These are phyloP conservation scores for Plotosus lineatus DNA, from an alignment of 2,113 vertebrate genomes.

Conservation along the genomic window DNA sequence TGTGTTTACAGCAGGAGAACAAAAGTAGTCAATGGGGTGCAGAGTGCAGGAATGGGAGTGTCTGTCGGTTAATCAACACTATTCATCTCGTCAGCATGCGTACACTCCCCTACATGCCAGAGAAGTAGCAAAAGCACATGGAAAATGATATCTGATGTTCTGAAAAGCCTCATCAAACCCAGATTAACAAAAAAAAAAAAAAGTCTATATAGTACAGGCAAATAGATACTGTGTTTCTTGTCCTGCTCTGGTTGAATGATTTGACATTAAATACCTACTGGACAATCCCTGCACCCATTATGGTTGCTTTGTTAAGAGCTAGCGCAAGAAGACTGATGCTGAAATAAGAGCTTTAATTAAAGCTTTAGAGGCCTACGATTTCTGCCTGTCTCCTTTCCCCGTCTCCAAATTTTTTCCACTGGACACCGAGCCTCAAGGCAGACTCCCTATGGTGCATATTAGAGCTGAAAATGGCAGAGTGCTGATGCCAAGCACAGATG, in stretches of 20 bases:
- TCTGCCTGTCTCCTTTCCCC: constrained; percentile 30
- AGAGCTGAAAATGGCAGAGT: constrained; percentile 51
- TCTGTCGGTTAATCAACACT: constrained; percentile 59
- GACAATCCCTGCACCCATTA: not conserved
- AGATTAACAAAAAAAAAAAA: not conserved
- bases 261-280: not conserved
- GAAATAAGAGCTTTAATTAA: constrained; percentile 39
- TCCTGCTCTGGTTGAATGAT: not conserved
- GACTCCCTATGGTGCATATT: constrained; percentile 50
- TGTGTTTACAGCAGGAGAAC: constrained; percentile 27
- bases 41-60: constrained; percentile 10
- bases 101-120: not conserved
- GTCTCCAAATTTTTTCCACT: constrained; percentile 27
- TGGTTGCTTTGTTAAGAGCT: not conserved
- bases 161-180: not conserved
- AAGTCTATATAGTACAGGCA: not conserved
- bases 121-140: constrained; percentile 1
- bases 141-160: not conserved
- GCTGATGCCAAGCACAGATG: constrained; percentile 26
- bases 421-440: constrained; percentile 44
- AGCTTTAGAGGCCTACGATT: constrained; percentile 36
- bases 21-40: constrained; percentile 22
- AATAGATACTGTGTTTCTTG: not conserved
- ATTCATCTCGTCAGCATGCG: constrained; percentile 39
- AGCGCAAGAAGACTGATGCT: not conserved